These are phyloP conservation scores for Bungarus multicinctus DNA, from an alignment of 2,113 vertebrate genomes.

Conservation along the genomic window DNA sequence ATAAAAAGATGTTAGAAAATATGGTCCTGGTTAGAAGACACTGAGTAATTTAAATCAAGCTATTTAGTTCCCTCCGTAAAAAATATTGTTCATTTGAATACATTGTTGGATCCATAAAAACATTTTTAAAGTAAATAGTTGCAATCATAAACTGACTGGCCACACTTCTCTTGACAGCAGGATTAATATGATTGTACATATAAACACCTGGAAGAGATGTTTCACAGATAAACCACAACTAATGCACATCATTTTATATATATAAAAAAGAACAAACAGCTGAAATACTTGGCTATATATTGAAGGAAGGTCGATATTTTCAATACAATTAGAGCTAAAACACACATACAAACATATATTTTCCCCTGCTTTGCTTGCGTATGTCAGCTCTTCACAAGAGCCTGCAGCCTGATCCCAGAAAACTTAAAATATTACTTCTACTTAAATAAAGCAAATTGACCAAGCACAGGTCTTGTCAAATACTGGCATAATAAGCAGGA, in stretches of 20 bases:
- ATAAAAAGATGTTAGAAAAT: background rate
- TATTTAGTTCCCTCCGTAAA: background rate
- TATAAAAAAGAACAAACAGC: background rate
- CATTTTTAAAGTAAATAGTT: background rate
- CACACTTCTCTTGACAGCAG: background rate
- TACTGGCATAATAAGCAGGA: background rate
- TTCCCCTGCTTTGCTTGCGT: background rate
- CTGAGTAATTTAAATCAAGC: background rate
- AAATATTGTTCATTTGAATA: background rate
- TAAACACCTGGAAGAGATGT: background rate
- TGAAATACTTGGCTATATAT: background rate
- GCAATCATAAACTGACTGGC: background rate
- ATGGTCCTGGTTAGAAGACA: background rate
- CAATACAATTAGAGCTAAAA: background rate
- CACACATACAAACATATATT: background rate
- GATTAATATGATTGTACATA: background rate
- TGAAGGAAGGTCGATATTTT: background rate
- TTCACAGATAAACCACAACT: background rate
- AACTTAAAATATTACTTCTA: background rate
- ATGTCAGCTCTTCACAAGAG: background rate
- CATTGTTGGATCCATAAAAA: background rate
- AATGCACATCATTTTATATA: background rate
- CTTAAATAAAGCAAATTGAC: background rate
- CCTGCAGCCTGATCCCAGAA: background rate
- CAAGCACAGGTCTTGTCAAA: background rate